These are phyloP conservation scores for Pocillopora verrucosa DNA, from an alignment of 64 coral and sea anemone species.

Conservation along the genomic window DNA sequence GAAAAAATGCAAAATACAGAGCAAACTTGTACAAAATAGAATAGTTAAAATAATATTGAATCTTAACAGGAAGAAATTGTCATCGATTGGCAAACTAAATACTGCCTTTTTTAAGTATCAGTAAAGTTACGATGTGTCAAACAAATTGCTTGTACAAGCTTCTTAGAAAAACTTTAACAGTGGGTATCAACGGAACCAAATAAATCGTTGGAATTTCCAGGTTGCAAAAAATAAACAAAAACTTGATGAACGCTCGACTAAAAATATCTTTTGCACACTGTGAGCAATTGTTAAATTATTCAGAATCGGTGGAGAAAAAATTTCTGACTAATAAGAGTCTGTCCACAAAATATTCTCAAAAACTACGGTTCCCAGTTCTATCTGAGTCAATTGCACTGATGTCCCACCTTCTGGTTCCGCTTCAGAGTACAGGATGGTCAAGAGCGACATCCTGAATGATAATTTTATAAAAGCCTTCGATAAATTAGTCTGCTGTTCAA, in stretches of 20 bases:
- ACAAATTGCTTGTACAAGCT: background rate
- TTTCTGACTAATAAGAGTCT: background rate
- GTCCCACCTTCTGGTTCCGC: background rate
- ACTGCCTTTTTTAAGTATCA: background rate
- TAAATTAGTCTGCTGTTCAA: too few relatives aligned
- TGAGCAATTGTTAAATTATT: background rate
- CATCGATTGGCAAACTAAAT: background rate
- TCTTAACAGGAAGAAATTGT: background rate
- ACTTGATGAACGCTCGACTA: background rate
- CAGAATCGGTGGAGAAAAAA: background rate
- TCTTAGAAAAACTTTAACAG: background rate
- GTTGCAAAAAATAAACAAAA: background rate
- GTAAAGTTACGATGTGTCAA: background rate
- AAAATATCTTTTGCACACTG: background rate
- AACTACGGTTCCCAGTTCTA: too few relatives aligned
- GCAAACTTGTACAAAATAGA: background rate
- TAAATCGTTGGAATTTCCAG: constrained; percentile 14
- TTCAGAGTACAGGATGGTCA: background rate
- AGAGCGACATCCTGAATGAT: too few relatives aligned
- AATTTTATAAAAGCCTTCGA: too few relatives aligned
- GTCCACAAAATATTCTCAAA: background rate
- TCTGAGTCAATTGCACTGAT: too few relatives aligned
- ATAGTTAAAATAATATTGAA: too few relatives aligned
- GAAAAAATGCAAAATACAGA: background rate
- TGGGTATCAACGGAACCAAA: background rate